Conservation (phyloP, 2,888 invertebrate genomes). For the Perithous albicinctus region DNA sequence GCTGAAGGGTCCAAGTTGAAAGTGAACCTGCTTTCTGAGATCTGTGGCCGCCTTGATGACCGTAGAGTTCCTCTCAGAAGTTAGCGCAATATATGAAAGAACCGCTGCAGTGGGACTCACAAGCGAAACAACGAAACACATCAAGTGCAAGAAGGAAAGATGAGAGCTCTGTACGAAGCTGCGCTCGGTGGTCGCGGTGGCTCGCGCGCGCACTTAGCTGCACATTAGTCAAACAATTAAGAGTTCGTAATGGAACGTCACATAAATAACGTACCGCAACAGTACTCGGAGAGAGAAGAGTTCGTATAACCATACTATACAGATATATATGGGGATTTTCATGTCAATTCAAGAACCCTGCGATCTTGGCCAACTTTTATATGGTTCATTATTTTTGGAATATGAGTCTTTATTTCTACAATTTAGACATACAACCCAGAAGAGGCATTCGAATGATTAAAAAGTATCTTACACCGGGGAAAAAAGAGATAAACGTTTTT, state of each 20-base stretch:
- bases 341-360: no score
- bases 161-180: neutral
- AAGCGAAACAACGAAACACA: neutral
- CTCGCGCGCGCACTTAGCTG: constrained; percentile 72
- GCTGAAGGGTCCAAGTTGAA: constrained; percentile 33
- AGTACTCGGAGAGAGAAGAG: constrained; percentile 57
- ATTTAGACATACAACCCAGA: no score
- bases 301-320: constrained; percentile 23
- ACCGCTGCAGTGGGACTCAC: constrained; percentile 7
- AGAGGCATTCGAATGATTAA: no score
- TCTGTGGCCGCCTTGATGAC: constrained; percentile 32
- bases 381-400: no score
- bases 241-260: constrained; percentile 83
- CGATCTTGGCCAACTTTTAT: no score
- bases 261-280: constrained; percentile 78
- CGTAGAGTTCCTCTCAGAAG: constrained; percentile 33
- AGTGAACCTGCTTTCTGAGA: constrained; percentile 56
- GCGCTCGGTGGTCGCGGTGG: constrained; percentile 54
- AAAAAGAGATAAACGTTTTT: no score
- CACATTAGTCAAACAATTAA: constrained; percentile 84
- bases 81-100: constrained; percentile 34
- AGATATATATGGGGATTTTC: no score
- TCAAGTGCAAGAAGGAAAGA: neutral
- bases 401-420: no score
- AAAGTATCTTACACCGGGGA: no score